phyloP scores from a whole-genome alignment of 2,797 vertebrate species.

The Meriones psammophilus region DNA sequence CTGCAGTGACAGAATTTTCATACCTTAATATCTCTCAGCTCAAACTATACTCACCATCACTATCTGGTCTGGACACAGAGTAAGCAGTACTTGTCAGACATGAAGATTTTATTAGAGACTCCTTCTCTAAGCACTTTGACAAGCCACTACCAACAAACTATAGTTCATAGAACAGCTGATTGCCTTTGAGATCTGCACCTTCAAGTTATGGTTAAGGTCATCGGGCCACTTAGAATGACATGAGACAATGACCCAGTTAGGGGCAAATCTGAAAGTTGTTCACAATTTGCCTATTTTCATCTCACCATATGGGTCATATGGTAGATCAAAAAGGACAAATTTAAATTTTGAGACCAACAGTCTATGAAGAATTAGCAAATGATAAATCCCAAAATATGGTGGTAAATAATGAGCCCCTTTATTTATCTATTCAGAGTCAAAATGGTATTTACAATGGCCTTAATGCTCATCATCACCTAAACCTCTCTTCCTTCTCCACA shows the following conservation, averaged over 20 bases:
- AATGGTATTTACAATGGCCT: background rate
- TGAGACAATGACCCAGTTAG: background rate
- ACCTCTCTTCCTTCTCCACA: background rate
- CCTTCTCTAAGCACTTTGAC: background rate
- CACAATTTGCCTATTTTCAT: background rate
- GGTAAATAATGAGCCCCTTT: background rate
- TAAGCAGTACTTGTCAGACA: background rate
- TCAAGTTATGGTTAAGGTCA: slow-evolving; percentile 7
- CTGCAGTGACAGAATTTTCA: background rate
- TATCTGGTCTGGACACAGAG: background rate
- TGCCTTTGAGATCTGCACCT: background rate
- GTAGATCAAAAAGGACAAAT: slow-evolving; percentile 22
- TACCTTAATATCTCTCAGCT: background rate
- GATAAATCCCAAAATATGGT: background rate
- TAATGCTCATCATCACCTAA: background rate
- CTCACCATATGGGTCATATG: background rate
- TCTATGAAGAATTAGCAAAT: background rate
- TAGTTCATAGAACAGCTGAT: background rate
- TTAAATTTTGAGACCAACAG: background rate
- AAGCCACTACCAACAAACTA: background rate
- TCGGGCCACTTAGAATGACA: background rate
- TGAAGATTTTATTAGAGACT: background rate
- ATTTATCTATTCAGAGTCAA: background rate
- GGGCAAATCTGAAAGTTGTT: background rate
- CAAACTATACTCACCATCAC: background rate